Evolutionary conservation across 2,797 vertebrate species (phyloP), one percentile per base, ranked within the genome.

Genomic region (Hemitrygon akajei): DNA sequence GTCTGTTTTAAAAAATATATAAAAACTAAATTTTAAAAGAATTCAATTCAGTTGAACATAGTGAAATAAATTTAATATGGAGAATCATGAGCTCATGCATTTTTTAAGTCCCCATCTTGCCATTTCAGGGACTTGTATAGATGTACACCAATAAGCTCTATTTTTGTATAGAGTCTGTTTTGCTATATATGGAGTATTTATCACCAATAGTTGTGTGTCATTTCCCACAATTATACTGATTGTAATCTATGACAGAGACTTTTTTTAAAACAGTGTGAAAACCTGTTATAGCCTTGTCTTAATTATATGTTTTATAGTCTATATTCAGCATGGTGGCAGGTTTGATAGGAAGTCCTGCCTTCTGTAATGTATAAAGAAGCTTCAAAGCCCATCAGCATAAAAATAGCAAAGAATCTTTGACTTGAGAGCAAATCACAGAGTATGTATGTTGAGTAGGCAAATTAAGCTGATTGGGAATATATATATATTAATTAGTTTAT

Each of bases 211-310:
- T 60, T 82, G 22, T 71, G 86, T 86, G 30, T 76, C 30, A 73
- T 76, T 92, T 58, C 71, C 14, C 91, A 76, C 37, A 93, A 93
- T 76, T 93, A 76, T 93, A 75, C 71, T 76, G 25, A 93, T 93
- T 56, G 25, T 56, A 75, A 20, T n/a, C 71, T 71, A 56, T 93
- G 27, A 14, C 20, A 12, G 69, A 25, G 30, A 22, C 69, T 75
- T 75, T 40, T 92, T 71, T 76, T 18, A 56, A n/a, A 3, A 76
- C 7, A 47, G 25, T 40, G 40, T 71, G 37, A 71, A 25, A 37
- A 56, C 69, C 25, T 12, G 14, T 75, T 75, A 56, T 56, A 47
- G 11, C 69, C 5, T 25, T 56, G 71, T 73, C 69, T 75, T 92
- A 92, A 92, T 93, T 47, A 56, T 20, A 76, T 93, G 91, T 93